Evolutionary conservation across 2,888 invertebrate species (phyloP).

Genomic region (Patella ulyssiponensis): DNA sequence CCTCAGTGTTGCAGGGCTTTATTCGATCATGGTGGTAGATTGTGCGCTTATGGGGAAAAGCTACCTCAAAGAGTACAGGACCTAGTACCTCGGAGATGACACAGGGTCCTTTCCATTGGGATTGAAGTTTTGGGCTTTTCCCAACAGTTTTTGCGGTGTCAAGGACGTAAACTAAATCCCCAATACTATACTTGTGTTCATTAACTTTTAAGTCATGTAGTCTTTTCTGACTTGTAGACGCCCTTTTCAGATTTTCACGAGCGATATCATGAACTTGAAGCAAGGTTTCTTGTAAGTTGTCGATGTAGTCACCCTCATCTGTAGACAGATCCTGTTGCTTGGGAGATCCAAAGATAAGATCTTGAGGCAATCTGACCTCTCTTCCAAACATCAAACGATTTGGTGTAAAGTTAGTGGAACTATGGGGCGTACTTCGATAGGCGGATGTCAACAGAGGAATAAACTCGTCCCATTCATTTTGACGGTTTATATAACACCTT

Average conservation of each 20-base stretch:
- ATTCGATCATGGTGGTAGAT: slow-evolving; percentile 13
- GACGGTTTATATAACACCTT: slow-evolving; percentile 36
- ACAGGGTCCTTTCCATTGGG: slow-evolving; percentile 22
- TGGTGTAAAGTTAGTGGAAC: slow-evolving; percentile 33
- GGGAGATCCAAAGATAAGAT: slow-evolving; percentile 25
- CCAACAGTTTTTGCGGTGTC: slow-evolving; percentile 13
- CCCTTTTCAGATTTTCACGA: neutral
- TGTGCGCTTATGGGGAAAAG: neutral
- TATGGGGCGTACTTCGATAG: slow-evolving; percentile 21
- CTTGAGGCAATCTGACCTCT: slow-evolving; percentile 32
- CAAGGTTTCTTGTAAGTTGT: neutral
- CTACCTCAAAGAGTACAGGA: neutral
- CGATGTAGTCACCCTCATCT: too few relatives aligned
- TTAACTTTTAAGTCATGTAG: neutral
- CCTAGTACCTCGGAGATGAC: slow-evolving; percentile 17
- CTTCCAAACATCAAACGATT: slow-evolving; percentile 35
- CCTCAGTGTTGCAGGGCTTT: neutral
- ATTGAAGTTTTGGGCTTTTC: slow-evolving; percentile 22
- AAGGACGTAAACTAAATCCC: slow-evolving; percentile 6
- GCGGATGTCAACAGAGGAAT: slow-evolving; percentile 34
- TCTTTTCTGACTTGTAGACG: neutral
- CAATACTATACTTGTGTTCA: neutral
- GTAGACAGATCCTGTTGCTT: too few relatives aligned
- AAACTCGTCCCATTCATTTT: slow-evolving; percentile 41
- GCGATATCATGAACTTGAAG: neutral